A percentile compares a stretch with the other conserved stretches of the same genome.
These are phyloP conservation scores for Egretta garzetta DNA, from an alignment of 2,113 vertebrate genomes.

Conservation along the genomic window DNA sequence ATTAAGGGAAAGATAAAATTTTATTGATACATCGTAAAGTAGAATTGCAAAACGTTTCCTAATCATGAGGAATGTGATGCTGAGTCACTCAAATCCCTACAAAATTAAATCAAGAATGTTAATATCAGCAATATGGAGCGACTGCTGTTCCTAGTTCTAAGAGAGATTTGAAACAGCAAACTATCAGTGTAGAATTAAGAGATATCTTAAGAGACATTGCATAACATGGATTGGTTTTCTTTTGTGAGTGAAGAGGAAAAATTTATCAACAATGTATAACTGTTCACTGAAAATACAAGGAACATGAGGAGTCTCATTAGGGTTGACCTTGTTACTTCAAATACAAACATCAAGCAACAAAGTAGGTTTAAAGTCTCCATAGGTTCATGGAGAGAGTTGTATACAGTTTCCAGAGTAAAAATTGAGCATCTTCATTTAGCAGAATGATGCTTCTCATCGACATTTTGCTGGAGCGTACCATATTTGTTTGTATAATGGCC, in stretches of 20 bases:
- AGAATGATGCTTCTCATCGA: background rate
- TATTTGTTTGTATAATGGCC: background rate
- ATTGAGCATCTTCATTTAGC: background rate
- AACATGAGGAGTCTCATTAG: background rate
- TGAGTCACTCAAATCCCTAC: background rate
- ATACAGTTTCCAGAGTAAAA: background rate
- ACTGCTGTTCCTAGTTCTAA: background rate
- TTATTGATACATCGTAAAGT: slow-evolving; percentile 4
- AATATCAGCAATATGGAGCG: background rate
- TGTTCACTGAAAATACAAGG: background rate
- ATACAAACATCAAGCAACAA: background rate
- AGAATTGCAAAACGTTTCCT: slow-evolving; percentile 8
- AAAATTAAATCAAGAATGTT: background rate
- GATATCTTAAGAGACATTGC: background rate
- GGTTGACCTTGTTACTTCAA: background rate
- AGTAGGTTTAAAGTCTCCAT: background rate
- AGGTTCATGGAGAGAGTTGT: background rate
- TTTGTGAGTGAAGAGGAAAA: background rate
- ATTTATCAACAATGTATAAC: background rate
- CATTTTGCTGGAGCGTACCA: background rate
- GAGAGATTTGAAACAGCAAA: background rate
- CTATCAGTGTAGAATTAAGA: background rate
- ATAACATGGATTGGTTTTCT: background rate
- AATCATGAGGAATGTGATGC: slow-evolving; percentile 12
- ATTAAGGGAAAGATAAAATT: slow-evolving; percentile 6